A percentile compares a stretch with the other conserved stretches of the same genome.
phyloP scores from a whole-genome alignment of 2,113 vertebrate species.

The Archilochus colubris region DNA sequence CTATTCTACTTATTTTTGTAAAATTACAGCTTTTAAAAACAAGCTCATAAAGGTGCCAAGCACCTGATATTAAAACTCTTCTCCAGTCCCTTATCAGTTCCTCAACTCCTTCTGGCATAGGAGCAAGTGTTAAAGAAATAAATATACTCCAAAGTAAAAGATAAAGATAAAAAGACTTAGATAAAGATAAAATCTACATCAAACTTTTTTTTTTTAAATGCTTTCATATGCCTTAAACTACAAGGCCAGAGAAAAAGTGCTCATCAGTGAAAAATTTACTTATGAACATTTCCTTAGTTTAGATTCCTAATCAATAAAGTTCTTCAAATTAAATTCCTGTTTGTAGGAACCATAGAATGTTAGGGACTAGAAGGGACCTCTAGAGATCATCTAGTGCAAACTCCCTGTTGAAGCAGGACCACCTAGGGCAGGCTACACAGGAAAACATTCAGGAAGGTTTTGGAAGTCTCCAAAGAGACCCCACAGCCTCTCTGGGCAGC shows the following conservation, averaged over 20 bases:
- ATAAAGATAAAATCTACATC: not conserved
- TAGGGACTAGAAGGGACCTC: no score
- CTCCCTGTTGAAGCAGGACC: no score
- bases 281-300: not conserved
- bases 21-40: not conserved
- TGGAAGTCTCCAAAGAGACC: no score
- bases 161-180: not conserved
- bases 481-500: no score
- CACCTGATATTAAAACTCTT: not conserved
- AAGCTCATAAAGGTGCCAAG: not conserved
- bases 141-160: not conserved
- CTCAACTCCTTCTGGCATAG: not conserved
- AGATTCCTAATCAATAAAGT: not conserved
- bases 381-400: no score
- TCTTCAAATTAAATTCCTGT: not conserved
- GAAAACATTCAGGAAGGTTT: no score
- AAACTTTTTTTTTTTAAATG: not conserved
- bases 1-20: not conserved
- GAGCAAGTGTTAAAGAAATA: not conserved
- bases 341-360: not conserved
- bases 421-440: no score
- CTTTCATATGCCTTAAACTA: not conserved
- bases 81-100: not conserved
- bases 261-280: not conserved
- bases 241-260: not conserved